Conservation (phyloP, 2,888 invertebrate species). For the Aplocera efformata region DNA sequence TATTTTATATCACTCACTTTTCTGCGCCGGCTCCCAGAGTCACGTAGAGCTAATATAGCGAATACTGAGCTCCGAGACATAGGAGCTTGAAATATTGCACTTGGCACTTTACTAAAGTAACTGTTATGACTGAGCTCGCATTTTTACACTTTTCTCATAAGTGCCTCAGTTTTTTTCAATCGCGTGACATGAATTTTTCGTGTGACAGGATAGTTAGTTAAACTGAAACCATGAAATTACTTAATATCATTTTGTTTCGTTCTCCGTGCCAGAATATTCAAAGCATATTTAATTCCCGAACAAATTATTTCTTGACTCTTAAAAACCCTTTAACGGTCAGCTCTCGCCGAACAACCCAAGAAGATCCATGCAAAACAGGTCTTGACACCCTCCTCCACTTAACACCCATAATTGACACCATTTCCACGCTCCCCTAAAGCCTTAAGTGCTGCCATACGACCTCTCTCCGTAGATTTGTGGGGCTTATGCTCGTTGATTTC, state of each 20-base stretch:
- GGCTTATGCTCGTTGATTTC: slow-evolving; percentile 76
- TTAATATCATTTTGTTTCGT: no score
- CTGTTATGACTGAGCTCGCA: slow-evolving; percentile 9
- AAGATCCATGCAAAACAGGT: slow-evolving; percentile 39
- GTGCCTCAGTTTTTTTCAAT: background rate
- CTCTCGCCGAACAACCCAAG: slow-evolving; percentile 25
- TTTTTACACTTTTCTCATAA: slow-evolving; percentile 1
- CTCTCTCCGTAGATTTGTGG: slow-evolving; percentile 62
- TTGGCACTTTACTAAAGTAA: slow-evolving; percentile 19
- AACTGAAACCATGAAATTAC: no score
- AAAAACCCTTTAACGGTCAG: slow-evolving; percentile 18
- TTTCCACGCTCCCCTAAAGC: slow-evolving; percentile 70
- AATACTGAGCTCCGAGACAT: background rate
- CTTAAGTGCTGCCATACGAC: slow-evolving; percentile 45
- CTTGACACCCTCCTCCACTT: slow-evolving; percentile 56
- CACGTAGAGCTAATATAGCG: slow-evolving; percentile 10
- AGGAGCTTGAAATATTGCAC: slow-evolving; percentile 20
- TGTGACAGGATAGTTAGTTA: no score
- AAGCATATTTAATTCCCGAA: no score
- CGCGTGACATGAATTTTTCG: background rate
- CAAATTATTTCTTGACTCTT: background rate
- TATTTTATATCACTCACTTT: background rate
- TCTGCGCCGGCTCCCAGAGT: background rate
- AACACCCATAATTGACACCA: slow-evolving; percentile 77
- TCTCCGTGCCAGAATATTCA: no score